Base-by-base conservation (phyloP, 1,140 invertebrate species). In the Limonius californicus region DNA sequence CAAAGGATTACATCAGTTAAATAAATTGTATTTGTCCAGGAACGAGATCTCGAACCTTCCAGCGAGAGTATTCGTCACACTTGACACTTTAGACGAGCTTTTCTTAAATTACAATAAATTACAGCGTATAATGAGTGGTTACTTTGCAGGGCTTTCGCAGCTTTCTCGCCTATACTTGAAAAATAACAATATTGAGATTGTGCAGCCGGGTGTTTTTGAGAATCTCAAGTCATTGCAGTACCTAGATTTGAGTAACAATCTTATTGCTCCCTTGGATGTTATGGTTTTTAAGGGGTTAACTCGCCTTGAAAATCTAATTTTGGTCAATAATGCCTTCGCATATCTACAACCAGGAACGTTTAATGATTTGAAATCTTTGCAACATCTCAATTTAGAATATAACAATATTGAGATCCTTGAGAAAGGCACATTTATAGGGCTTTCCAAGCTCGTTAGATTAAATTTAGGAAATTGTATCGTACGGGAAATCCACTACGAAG, bases 401-500 rank as follows among this genome's bases (percentile, higher is more conserved):
- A 50, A 21, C 15, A 50, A 50, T n/a, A 18, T 50, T 50, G 45
- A 50, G n/a, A 18, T 2, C 2, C 18, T 50, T 2, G 45, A 50
- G 12, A 19, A 3, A 3, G 20, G n/a, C 3, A 50, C 45, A 18
- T 50, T 50, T 21, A 3, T 3, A 11, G 14, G 9, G 3, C 15
- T 50, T 2, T 6, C 3, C 6, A 6, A 21, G 9, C 20, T 50
- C 1, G 2, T 19, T 1, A 7, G 20, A 18, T 11, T 50, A 3
- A 50, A 50, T 50, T 16, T 50, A 12, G 45, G 45, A 15, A 50
- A 50, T 14, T 50, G 45, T 14, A 50, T 50, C 3, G n/a, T 50
- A 3, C 7, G 8, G 11, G 1, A 19, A 11, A 6, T 50, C 2
- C 2, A 18, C 2, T 4, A 21, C 16, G 2, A 14, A 50, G 2